Percentiles rank a stretch among this genome's conserved stretches.
Evolutionary conservation across 2,797 vertebrate genomes (phyloP).

Genomic region (Oreonectes daqikongensis): DNA sequence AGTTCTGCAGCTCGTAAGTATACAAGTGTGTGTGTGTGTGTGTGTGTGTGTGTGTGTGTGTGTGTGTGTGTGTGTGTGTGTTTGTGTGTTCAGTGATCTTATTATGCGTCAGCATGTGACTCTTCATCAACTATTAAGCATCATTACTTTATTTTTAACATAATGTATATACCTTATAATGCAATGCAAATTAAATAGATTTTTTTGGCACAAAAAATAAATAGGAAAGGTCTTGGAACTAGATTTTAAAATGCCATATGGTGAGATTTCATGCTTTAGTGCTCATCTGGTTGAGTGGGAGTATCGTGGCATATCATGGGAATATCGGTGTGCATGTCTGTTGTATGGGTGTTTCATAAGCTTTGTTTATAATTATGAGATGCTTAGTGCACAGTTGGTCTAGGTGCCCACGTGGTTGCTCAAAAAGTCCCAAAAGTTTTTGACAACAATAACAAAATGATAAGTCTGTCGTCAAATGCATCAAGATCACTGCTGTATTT

Average conservation of each 20-base stretch:
- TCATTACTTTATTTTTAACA: background rate
- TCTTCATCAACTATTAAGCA: slow-evolving; percentile 4
- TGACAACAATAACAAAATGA: background rate
- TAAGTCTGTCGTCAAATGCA: background rate
- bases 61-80: background rate
- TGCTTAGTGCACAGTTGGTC: background rate
- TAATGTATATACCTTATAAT: background rate
- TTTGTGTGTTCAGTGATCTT: slow-evolving; percentile 31
- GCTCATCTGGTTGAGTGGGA: slow-evolving; percentile 12
- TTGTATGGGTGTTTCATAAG: slow-evolving; percentile 1
- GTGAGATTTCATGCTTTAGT: slow-evolving; percentile 18
- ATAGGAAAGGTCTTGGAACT: background rate
- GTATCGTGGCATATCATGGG: background rate
- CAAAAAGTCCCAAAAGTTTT: slow-evolving; percentile 2
- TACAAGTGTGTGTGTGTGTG: background rate
- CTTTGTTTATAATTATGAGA: slow-evolving; percentile 1
- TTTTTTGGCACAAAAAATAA: too few relatives aligned
- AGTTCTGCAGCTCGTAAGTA: slow-evolving; percentile 74
- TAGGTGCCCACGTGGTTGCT: background rate
- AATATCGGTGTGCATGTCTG: background rate
- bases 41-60: too few relatives aligned
- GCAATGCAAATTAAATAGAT: background rate
- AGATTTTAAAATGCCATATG: slow-evolving; percentile 12
- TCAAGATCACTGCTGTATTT: background rate
- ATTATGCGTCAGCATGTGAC: slow-evolving; percentile 39